These are phyloP conservation scores for Hydriomena furcata DNA, from an alignment of 2,888 invertebrate genomes.

Conservation along the genomic window DNA sequence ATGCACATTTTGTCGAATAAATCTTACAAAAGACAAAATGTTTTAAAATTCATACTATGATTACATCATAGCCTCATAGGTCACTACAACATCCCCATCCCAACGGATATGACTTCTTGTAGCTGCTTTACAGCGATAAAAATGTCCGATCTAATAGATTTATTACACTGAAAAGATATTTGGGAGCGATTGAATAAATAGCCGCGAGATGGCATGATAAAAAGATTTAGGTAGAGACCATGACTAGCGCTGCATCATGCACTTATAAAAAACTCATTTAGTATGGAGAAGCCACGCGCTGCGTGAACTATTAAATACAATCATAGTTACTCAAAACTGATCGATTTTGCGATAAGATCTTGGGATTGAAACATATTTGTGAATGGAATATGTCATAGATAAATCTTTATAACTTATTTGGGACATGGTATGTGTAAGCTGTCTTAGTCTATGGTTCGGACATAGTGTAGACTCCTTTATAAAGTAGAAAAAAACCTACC, in stretches of 20 bases:
- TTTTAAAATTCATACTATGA: too few relatives aligned
- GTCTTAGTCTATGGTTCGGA: too few relatives aligned
- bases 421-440: neutral
- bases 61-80: too few relatives aligned
- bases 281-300: too few relatives aligned
- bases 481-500: too few relatives aligned
- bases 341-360: conserved; percentile 11
- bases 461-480: too few relatives aligned
- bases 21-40: too few relatives aligned
- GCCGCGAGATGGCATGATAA: conserved; percentile 48
- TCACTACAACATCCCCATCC: conserved; percentile 28
- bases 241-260: too few relatives aligned
- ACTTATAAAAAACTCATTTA: too few relatives aligned
- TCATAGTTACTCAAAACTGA: conserved; percentile 6
- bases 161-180: conserved; percentile 69
- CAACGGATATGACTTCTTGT: conserved; percentile 49
- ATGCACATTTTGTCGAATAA: too few relatives aligned
- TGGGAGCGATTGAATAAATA: conserved; percentile 66
- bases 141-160: conserved; percentile 64
- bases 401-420: neutral
- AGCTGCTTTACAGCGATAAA: conserved; percentile 58
- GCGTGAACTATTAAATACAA: too few relatives aligned
- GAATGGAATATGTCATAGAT: neutral
- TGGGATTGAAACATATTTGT: conserved; percentile 4
- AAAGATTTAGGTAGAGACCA: conserved; percentile 11